Conservation (phyloP, 1,140 invertebrate species). For the Zaprionus camerounensis region DNA sequence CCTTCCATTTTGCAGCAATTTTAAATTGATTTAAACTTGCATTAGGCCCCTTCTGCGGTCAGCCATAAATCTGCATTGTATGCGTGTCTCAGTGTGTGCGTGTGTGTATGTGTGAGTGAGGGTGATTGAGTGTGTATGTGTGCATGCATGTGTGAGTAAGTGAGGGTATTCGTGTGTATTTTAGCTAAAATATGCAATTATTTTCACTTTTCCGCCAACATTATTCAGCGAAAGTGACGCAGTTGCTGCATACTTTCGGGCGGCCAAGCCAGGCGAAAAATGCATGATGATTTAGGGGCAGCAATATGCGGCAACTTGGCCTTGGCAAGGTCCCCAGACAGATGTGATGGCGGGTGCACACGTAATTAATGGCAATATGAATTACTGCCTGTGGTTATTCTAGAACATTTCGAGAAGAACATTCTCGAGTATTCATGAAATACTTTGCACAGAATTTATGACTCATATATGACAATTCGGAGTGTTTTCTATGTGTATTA, state of each 20-base stretch:
- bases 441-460: too few relatives aligned
- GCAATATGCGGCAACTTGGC: not conserved
- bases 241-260: slow-evolving; percentile 50
- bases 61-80: slow-evolving; percentile 61
- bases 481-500: too few relatives aligned
- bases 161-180: slow-evolving; percentile 27
- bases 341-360: not conserved
- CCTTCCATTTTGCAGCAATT: slow-evolving; percentile 59
- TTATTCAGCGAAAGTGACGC: slow-evolving; percentile 42
- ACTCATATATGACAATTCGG: too few relatives aligned
- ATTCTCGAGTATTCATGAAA: not conserved
- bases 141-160: not conserved
- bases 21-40: slow-evolving; percentile 78
- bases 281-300: slow-evolving; percentile 28
- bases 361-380: not conserved
- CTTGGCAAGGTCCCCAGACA: not conserved
- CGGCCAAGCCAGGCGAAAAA: slow-evolving; percentile 10
- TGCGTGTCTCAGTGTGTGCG: not conserved
- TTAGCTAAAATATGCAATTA: slow-evolving; percentile 52
- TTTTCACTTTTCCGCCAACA: slow-evolving; percentile 49
- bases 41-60: slow-evolving; percentile 60
- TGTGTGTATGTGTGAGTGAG: slow-evolving; percentile 4
- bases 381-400: not conserved
- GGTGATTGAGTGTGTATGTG: not conserved
- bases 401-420: not conserved